Percentiles rank a stretch among this genome's conserved stretches.
Evolutionary conservation across 2,797 vertebrate genomes (phyloP).

Genomic region (Sebastes iracundus): DNA sequence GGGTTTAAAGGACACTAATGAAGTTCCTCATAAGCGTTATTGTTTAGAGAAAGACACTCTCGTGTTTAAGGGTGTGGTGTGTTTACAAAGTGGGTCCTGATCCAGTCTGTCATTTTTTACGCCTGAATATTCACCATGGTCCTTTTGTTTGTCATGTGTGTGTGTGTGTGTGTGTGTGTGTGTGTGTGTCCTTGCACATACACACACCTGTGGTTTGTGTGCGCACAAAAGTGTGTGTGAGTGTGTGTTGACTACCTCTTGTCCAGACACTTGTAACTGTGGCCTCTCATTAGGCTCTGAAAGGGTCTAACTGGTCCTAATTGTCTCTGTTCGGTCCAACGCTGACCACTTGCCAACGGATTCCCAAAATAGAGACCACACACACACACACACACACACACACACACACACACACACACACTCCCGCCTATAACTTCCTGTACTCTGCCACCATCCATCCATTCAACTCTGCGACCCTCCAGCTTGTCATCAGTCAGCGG

Average conservation of each 20-base stretch:
- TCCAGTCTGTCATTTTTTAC: slow-evolving; percentile 37
- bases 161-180: too few species aligned
- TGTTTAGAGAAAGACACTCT: background rate
- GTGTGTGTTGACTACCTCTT: slow-evolving; percentile 26
- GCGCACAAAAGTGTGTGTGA: background rate
- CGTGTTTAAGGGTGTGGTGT: slow-evolving; percentile 25
- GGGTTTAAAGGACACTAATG: background rate
- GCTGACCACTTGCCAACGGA: slow-evolving; percentile 60
- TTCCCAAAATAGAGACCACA: background rate
- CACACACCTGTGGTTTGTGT: background rate
- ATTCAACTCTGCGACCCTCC: slow-evolving; percentile 29
- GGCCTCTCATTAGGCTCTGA: slow-evolving; percentile 75
- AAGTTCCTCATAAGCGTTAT: background rate
- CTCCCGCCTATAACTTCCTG: slow-evolving; percentile 25
- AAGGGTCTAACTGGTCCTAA: slow-evolving; percentile 75
- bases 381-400: background rate
- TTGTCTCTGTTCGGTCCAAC: slow-evolving; percentile 66
- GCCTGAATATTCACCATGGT: slow-evolving; percentile 15
- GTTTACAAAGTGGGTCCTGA: slow-evolving; percentile 38
- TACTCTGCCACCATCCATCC: slow-evolving; percentile 16
- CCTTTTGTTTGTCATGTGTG: slow-evolving; percentile 27
- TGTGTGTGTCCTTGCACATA: background rate
- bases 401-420: background rate
- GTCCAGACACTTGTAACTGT: slow-evolving; percentile 64
- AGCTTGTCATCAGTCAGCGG: slow-evolving; percentile 13